Percentiles rank a stretch among this genome's conserved stretches.
phyloP scores from a whole-genome alignment of 1,140 invertebrate genomes.

The Heterodera schachtii region DNA sequence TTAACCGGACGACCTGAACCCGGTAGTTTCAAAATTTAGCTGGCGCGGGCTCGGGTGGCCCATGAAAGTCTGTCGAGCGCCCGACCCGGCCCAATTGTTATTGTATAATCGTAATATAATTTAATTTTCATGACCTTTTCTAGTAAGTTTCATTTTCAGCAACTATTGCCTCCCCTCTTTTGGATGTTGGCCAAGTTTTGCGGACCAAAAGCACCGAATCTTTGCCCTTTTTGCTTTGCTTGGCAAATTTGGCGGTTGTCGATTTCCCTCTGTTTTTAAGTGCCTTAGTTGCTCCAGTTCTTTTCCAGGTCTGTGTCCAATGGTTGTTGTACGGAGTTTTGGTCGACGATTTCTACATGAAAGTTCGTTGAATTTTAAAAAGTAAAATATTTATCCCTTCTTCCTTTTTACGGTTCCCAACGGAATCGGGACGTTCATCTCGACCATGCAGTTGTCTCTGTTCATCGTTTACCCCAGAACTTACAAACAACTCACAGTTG shows the following conservation, averaged over 20 bases:
- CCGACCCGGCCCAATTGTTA: no score
- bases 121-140: not conserved
- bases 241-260: constrained; percentile 57
- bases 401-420: constrained; percentile 59
- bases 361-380: constrained; percentile 42
- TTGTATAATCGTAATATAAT: no score
- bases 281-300: not conserved
- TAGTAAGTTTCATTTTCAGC: no score
- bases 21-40: no score
- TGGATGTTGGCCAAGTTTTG: constrained; percentile 57
- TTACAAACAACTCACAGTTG: constrained; percentile 24
- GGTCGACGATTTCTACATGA: constrained; percentile 64
- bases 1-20: no score
- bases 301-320: constrained; percentile 42
- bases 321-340: constrained; percentile 62
- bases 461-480: constrained; percentile 61
- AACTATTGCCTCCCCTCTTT: constrained; percentile 23
- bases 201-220: constrained; percentile 56
- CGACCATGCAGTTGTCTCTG: constrained; percentile 58
- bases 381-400: constrained; percentile 15
- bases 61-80: no score
- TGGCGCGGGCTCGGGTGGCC: no score
- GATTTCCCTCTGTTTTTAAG: constrained; percentile 9
- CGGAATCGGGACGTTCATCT: constrained; percentile 52
- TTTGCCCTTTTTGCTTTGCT: constrained; percentile 61